These are phyloP conservation scores for Rhinichthys osculus DNA, from an alignment of 2,797 vertebrate genomes.

Conservation along the genomic window DNA sequence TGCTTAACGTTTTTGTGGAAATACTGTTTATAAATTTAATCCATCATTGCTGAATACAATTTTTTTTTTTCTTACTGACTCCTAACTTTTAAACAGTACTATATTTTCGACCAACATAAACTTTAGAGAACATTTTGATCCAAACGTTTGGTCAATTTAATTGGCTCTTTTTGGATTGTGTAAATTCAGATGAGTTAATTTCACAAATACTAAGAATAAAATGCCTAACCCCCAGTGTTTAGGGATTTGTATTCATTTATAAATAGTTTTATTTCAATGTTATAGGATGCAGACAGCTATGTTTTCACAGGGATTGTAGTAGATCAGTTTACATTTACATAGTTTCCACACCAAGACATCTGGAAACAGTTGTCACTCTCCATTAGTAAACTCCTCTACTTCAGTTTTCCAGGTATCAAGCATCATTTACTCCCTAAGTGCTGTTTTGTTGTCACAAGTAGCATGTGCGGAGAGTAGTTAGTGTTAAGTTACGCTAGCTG, in stretches of 20 bases:
- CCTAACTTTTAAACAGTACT: neutral
- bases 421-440: neutral
- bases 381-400: neutral
- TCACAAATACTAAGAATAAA: neutral
- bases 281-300: neutral
- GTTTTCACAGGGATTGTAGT: neutral
- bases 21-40: neutral
- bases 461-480: neutral
- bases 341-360: constrained; percentile 26
- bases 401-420: constrained; percentile 27
- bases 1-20: neutral
- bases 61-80: neutral
- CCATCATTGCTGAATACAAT: neutral
- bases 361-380: constrained; percentile 32
- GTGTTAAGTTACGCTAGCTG: neutral
- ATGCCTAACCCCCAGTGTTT: too few relatives aligned
- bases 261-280: neutral
- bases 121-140: neutral
- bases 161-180: neutral
- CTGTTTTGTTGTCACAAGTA: neutral
- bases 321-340: constrained; percentile 4
- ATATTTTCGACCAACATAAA: neutral
- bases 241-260: neutral
- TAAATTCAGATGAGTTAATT: neutral
- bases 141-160: neutral